Percentiles rank a stretch among this genome's conserved stretches.
These are phyloP conservation scores for Butorides virescens DNA, from an alignment of 2,113 vertebrate genomes.

Conservation along the genomic window DNA sequence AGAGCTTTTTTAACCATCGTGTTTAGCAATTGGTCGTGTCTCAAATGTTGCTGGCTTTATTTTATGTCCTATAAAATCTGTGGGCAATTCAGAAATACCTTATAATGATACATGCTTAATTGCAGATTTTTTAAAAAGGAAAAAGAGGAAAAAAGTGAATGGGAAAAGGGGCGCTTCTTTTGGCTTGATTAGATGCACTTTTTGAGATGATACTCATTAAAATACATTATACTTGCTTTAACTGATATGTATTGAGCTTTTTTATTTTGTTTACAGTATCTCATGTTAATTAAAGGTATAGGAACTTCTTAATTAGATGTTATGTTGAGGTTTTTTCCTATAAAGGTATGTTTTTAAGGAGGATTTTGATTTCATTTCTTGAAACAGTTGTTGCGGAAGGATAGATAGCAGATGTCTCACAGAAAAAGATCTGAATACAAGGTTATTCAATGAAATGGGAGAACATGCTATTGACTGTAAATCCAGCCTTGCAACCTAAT, in stretches of 20 bases:
- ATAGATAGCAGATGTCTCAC: not conserved
- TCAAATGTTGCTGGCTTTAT: not conserved
- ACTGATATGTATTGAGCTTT: not conserved
- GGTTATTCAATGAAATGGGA: constrained; percentile 54
- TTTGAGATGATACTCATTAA: not conserved
- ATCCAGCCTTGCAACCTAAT: constrained; percentile 68
- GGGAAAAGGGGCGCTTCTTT: not conserved
- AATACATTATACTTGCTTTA: not conserved
- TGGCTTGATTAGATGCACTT: not conserved
- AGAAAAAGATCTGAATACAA: not conserved
- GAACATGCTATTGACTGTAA: constrained; percentile 70
- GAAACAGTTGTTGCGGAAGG: constrained; percentile 17
- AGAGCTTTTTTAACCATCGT: not conserved
- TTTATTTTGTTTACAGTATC: not conserved
- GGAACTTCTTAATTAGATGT: constrained; percentile 29
- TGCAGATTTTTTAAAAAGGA: not conserved
- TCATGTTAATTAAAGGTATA: not conserved
- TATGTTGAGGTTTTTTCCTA: not conserved
- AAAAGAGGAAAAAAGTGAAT: not conserved
- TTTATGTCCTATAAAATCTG: not conserved
- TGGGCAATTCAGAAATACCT: not conserved
- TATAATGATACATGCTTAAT: not conserved
- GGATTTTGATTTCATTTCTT: not conserved
- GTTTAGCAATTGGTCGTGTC: not conserved
- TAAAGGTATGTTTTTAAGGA: not conserved